phyloP scores from a whole-genome alignment of 2,888 invertebrate genomes.

The Notodonta ziczac region DNA sequence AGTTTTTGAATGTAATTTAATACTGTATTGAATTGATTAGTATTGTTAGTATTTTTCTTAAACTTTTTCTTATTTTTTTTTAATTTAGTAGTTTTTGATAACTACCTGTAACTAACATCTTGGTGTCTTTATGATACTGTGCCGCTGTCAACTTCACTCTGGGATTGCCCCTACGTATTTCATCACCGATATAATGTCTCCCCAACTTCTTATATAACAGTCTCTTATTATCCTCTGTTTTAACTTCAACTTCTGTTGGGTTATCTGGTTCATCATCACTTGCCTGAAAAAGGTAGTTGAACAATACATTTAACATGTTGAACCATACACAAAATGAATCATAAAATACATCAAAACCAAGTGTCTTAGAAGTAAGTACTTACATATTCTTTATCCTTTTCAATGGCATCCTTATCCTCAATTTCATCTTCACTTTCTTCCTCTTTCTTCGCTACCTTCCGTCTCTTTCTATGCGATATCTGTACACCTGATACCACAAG shows the following conservation, averaged over 20 bases:
- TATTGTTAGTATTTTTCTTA: too few species aligned
- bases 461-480: constrained; percentile 78
- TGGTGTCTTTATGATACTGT: constrained; percentile 91
- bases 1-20: too few species aligned
- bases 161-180: constrained; percentile 86
- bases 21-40: too few species aligned
- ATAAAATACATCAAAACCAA: too few species aligned
- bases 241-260: constrained; percentile 40
- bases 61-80: too few species aligned
- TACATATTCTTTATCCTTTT: constrained; percentile 80
- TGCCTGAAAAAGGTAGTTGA: constrained; percentile 45
- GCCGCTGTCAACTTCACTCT: constrained; percentile 90
- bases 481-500: constrained; percentile 83
- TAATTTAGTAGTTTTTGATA: too few species aligned
- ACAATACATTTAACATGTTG: neutral
- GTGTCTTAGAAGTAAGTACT: constrained; percentile 33
- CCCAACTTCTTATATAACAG: constrained; percentile 88
- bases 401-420: constrained; percentile 83
- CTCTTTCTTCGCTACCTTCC: constrained; percentile 58
- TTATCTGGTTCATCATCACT: constrained; percentile 73
- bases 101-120: constrained; percentile 90
- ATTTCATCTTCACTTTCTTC: constrained; percentile 88
- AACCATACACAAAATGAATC: neutral
- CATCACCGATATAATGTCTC: constrained; percentile 90
- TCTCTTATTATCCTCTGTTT: constrained; percentile 62